These are phyloP conservation scores for Falco berigora DNA, from an alignment of 2,797 vertebrate genomes.

Conservation along the genomic window DNA sequence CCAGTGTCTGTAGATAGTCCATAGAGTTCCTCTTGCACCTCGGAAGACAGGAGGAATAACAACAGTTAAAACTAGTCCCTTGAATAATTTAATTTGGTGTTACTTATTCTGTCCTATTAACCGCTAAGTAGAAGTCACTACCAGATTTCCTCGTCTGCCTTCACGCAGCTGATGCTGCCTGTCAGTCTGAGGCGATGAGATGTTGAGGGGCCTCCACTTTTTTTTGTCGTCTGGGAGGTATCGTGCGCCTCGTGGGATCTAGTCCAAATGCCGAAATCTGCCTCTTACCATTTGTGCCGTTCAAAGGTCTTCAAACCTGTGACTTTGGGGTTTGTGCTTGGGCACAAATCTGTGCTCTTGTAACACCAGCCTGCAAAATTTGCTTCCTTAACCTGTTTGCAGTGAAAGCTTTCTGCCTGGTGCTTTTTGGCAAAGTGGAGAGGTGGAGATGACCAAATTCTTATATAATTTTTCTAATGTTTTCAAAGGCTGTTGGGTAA, in stretches of 20 bases:
- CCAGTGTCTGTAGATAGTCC: neutral
- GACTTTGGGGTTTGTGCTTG: neutral
- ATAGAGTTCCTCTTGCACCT: neutral
- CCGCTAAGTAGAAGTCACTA: neutral
- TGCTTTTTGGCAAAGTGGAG: neutral
- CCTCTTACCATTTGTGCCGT: rapidly evolving
- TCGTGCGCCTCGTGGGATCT: neutral
- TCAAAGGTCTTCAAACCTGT: rapidly evolving
- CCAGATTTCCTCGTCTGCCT: neutral
- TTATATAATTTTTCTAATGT: neutral
- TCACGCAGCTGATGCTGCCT: neutral
- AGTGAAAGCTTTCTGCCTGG: neutral
- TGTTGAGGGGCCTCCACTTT: neutral
- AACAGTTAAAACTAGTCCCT: neutral
- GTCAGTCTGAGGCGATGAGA: rapidly evolving
- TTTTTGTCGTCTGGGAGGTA: neutral
- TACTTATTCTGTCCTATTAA: neutral
- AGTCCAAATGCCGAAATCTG: neutral
- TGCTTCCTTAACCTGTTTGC: no score
- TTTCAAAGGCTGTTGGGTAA: neutral
- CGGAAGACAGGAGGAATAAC: neutral
- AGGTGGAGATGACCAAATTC: neutral
- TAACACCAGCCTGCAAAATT: neutral
- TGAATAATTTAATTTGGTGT: neutral
- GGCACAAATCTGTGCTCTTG: neutral